Base-by-base conservation (phyloP, 1,140 invertebrate species). In the Cotesia chilonis region DNA sequence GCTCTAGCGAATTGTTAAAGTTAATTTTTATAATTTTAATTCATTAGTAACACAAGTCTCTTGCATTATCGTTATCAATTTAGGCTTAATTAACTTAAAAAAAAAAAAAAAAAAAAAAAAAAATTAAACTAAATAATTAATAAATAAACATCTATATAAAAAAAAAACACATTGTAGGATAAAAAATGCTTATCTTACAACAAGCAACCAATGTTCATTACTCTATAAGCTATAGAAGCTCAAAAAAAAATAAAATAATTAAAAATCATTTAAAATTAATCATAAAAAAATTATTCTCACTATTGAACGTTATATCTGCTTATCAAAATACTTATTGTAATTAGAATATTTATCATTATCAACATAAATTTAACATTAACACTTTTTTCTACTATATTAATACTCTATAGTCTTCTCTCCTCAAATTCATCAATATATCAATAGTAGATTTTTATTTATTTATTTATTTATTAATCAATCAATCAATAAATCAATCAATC, bases 251-350 rank as follows among this genome's bases (percentile, higher is more conserved):
- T 47, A 47, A 67, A 70, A 52, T 71, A 71, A 74, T 74, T 73
- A 73, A 75, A 75, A 73, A 77, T 76, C 68, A 79, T 77, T 80
- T 76, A 74, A 77, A 78, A 79, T 81, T 81, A 81, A 71, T 78
- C 76, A 74, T 80, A 81, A 77, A 79, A 82, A 35, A 47, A 51
- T 52, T 28, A 52, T 65, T 36, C 28, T 59, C 73, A 75, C 65
- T 77, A 76, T 28, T 77, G 70, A 76, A 75, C 79, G 77, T 78
- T 78, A 74, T 80, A 72, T 80, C 78, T 75, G 77, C 79, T 80
- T 78, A 72, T 77, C 78, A 74, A 79, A 80, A 68, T 77, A 77
- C 68, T 75, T 79, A 74, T 47, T 47, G 10, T 10, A n/a, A 55
- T n/a, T 55, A 55, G 17, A 55, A 14, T 17, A 17, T 5, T 17